Percentiles rank a stretch among this genome's conserved stretches.
phyloP scores from a whole-genome alignment of 2,888 invertebrate genomes.

The Synanthedon myopaeformis region DNA sequence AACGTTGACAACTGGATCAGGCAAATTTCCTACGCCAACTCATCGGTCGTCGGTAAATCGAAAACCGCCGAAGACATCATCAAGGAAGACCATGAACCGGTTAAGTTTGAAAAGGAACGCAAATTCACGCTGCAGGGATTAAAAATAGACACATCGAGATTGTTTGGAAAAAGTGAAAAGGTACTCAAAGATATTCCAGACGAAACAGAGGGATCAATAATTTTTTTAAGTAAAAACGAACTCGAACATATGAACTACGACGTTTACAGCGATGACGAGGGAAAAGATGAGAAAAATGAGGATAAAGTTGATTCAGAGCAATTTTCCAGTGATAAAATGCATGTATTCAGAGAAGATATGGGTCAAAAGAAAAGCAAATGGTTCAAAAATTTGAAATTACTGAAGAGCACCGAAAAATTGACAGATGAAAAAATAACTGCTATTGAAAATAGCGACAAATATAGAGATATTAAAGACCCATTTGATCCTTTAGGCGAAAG shows the following conservation, averaged over 20 bases:
- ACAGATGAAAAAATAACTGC: constrained; percentile 56
- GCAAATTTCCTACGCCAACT: constrained; percentile 68
- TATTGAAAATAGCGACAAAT: constrained; percentile 47
- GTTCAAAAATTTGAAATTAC: constrained; percentile 73
- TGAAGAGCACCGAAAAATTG: constrained; percentile 57
- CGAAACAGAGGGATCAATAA: constrained; percentile 76
- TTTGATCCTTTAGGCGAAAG: constrained; percentile 74
- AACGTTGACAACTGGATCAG: constrained; percentile 75
- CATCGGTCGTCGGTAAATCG: constrained; percentile 44
- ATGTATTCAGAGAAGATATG: constrained; percentile 60
- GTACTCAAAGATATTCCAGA: constrained; percentile 66
- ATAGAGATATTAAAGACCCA: constrained; percentile 62
- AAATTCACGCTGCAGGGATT: constrained; percentile 65
- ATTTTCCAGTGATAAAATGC: constrained; percentile 61
- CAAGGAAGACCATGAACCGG: constrained; percentile 63
- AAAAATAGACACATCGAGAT: constrained; percentile 58
- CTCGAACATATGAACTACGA: constrained; percentile 73
- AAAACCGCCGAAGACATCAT: constrained; percentile 68
- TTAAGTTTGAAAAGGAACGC: constrained; percentile 64
- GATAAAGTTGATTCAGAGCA: constrained; percentile 48
- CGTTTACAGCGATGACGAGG: constrained; percentile 63
- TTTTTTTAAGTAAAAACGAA: constrained; percentile 75
- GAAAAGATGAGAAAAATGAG: constrained; percentile 56
- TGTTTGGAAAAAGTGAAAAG: constrained; percentile 65
- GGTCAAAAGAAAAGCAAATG: constrained; percentile 73